Percentiles rank a stretch among this genome's conserved stretches.
Evolutionary conservation across 1,140 invertebrate species (phyloP).

Genomic region (Drosophila ercepeae): DNA sequence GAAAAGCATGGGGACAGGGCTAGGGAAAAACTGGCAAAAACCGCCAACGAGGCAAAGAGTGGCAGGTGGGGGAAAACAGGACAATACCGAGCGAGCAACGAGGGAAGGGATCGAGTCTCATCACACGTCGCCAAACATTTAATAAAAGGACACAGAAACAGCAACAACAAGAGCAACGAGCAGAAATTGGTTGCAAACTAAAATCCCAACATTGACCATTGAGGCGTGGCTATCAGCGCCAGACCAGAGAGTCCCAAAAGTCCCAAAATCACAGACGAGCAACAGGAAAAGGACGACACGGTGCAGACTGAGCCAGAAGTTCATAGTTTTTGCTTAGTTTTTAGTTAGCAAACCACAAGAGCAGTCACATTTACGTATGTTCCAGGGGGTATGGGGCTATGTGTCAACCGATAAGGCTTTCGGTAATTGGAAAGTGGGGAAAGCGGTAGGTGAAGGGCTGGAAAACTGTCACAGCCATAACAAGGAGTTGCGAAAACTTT

Average conservation of each 20-base stretch:
- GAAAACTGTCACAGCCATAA: slow-evolving; percentile 39
- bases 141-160: slow-evolving; percentile 50
- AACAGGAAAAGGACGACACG: slow-evolving; percentile 6
- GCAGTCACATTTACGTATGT: slow-evolving; percentile 29
- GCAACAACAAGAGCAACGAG: slow-evolving; percentile 32
- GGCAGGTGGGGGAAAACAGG: neutral
- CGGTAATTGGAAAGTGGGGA: slow-evolving; percentile 25
- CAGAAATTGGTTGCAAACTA: slow-evolving; percentile 52
- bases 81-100: neutral
- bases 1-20: neutral
- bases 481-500: slow-evolving; percentile 49
- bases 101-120: slow-evolving; percentile 2
- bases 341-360: slow-evolving; percentile 13
- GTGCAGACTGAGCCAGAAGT: slow-evolving; percentile 1
- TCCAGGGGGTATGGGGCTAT: slow-evolving; percentile 10
- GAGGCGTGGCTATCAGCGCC: slow-evolving; percentile 63
- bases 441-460: slow-evolving; percentile 3
- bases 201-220: slow-evolving; percentile 62
- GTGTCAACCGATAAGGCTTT: slow-evolving; percentile 38
- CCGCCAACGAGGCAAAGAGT: slow-evolving; percentile 25
- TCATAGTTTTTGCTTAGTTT: slow-evolving; percentile 57
- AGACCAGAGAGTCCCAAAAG: slow-evolving; percentile 14
- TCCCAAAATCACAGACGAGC: slow-evolving; percentile 21
- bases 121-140: slow-evolving; percentile 55
- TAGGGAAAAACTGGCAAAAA: slow-evolving; percentile 23